These are phyloP conservation scores for Hirtodrosophila cameraria DNA, from an alignment of 2,888 invertebrate genomes.

Conservation along the genomic window DNA sequence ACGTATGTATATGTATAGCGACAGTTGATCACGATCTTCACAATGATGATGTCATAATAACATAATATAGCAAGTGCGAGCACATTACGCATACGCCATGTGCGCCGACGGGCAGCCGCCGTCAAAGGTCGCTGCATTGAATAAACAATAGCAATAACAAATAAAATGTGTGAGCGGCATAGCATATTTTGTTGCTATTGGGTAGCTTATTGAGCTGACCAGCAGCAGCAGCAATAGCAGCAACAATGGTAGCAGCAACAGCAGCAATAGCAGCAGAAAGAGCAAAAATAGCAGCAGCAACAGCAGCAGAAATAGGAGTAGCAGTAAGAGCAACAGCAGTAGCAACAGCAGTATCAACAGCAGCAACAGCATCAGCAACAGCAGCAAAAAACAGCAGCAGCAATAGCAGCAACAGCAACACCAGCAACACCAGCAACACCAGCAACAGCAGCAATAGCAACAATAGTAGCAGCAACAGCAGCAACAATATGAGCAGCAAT, in stretches of 20 bases:
- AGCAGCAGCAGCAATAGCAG: slow-evolving; percentile 7
- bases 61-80: slow-evolving; percentile 37
- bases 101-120: slow-evolving; percentile 40
- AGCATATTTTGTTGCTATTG: slow-evolving; percentile 43
- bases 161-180: slow-evolving; percentile 42
- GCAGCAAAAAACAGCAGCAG: slow-evolving; percentile 2
- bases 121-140: slow-evolving; percentile 61
- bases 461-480: slow-evolving; percentile 8
- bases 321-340: slow-evolving; percentile 7
- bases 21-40: slow-evolving; percentile 10
- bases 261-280: slow-evolving; percentile 5
- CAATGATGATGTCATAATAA: slow-evolving; percentile 28
- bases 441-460: slow-evolving; percentile 5
- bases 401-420: too few species aligned
- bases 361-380: slow-evolving; percentile 8
- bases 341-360: slow-evolving; percentile 7
- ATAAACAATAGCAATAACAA: slow-evolving; percentile 53
- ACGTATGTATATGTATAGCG: slow-evolving; percentile 31
- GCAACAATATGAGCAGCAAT: slow-evolving; percentile 6
- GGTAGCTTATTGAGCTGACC: slow-evolving; percentile 43
- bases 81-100: slow-evolving; percentile 72
- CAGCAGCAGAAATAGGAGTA: slow-evolving; percentile 7
- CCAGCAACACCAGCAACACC: slow-evolving; percentile 9
- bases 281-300: too few species aligned
- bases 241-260: slow-evolving; percentile 6